Base-by-base conservation (phyloP, 2,888 invertebrate genomes). In the Caenorhabditis sp. region DNA sequence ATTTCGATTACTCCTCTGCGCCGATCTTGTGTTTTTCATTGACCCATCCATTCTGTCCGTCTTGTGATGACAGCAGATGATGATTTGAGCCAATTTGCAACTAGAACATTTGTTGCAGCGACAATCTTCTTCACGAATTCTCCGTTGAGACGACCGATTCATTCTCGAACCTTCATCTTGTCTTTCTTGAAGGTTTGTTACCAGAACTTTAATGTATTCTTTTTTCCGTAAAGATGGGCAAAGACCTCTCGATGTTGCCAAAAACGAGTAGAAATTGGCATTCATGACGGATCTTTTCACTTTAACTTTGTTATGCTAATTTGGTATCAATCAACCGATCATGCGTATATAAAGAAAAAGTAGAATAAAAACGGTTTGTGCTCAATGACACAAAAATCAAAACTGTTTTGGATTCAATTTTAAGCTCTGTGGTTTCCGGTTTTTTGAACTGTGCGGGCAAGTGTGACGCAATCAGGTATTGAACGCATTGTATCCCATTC, bases 141-240 rank as follows among this genome's bases (percentile, higher is more conserved):
- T 40, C 78, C 24, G 56, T 82, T n/a, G 82, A 82, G 35, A 71
- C 78, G 22, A 78, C 65, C 44, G 72, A 82, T 26, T 58, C 69
- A n/a, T 82, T 78, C 56, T 55, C 68, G 0, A 74, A 74, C 60
- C 70, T 82, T 24, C 82, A 82, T 32, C 28, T 82, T 24, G 65
- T 82, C 11, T 74, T 82, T 26, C 60, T 82, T 0, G 82, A 82
- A 79, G 82, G 82, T 82, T 51, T 56, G 67, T 65, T 60, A 22
- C 11, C 47, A 22, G 26, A 50, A 67, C 55, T 68, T 15, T 44
- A 44, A 28, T 32, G 60, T 24, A 55, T 37, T 44, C 40, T 13
- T 40, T 53, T 40, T 3, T 20, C 32, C 53, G 22, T 26, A 13
- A 26, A 15, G 22, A 40, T 32, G 32, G 22, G 11, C 28, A 47